Evolutionary conservation across 1,140 invertebrate species (phyloP).

Genomic region (Saccostrea glomerata): DNA sequence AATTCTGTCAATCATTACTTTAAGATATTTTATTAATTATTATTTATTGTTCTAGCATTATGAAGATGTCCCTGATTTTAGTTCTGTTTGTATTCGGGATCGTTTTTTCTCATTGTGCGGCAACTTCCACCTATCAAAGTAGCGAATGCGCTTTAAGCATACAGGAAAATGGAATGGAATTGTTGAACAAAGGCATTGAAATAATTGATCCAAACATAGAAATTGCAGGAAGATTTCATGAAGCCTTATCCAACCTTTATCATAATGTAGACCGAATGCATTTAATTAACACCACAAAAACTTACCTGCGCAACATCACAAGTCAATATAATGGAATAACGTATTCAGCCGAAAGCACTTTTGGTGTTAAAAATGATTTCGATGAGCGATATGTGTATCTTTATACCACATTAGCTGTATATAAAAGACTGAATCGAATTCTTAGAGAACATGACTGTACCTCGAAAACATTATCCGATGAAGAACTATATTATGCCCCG

Average conservation of each 20-base stretch:
- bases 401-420: not conserved
- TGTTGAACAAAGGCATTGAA: not conserved
- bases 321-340: not conserved
- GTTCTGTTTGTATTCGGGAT: not conserved
- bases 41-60: not conserved
- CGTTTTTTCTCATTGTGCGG: not conserved
- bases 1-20: too few species aligned
- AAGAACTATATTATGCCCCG: not conserved
- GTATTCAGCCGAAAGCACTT: not conserved
- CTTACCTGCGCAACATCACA: not conserved
- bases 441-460: not conserved
- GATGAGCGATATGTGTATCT: not conserved
- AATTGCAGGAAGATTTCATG: not conserved
- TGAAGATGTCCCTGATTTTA: not conserved
- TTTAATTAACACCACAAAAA: not conserved
- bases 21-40: too few species aligned
- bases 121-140: not conserved
- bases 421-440: not conserved
- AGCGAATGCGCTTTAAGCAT: not conserved
- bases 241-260: not conserved
- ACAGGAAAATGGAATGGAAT: not conserved
- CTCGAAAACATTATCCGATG: not conserved
- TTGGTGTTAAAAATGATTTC: not conserved
- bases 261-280: not conserved
- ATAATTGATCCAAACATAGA: not conserved